Evolutionary conservation across 1,140 invertebrate species (phyloP).

Genomic region (Parasteatoda tepidariorum): DNA sequence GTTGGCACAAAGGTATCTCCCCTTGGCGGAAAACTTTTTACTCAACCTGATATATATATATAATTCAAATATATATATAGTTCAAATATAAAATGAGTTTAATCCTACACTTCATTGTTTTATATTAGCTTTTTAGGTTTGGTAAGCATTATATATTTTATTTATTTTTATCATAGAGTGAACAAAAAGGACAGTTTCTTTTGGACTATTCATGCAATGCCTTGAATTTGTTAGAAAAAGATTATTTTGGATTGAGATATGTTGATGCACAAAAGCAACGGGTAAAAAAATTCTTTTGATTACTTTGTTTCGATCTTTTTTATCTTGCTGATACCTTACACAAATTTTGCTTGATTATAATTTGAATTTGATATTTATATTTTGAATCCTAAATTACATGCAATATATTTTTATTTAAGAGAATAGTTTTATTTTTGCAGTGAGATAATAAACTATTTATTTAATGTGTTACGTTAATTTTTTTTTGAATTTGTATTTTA

Average conservation of each 20-base stretch:
- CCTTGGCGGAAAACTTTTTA: no score
- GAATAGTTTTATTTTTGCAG: slow-evolving; percentile 65
- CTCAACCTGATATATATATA: no score
- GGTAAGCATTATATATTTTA: neutral
- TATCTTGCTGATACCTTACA: no score
- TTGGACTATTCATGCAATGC: slow-evolving; percentile 94
- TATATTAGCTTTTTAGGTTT: no score
- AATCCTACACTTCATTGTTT: no score
- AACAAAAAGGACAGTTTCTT: slow-evolving; percentile 92
- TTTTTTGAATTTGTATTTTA: slow-evolving; percentile 76
- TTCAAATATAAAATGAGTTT: no score
- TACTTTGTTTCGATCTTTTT: no score
- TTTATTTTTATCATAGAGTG: slow-evolving; percentile 76
- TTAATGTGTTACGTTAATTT: no score
- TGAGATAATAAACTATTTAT: no score
- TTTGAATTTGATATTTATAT: neutral
- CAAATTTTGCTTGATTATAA: no score
- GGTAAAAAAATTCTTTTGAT: slow-evolving; percentile 70
- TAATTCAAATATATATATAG: no score
- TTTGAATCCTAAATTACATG: neutral
- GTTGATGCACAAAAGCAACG: slow-evolving; percentile 92
- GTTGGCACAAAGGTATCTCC: no score
- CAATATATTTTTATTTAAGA: neutral
- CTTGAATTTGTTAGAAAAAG: slow-evolving; percentile 93
- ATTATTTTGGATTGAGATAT: slow-evolving; percentile 97